Base-by-base conservation (phyloP, 1,140 invertebrate species). In the Diorhabda carinulata region DNA sequence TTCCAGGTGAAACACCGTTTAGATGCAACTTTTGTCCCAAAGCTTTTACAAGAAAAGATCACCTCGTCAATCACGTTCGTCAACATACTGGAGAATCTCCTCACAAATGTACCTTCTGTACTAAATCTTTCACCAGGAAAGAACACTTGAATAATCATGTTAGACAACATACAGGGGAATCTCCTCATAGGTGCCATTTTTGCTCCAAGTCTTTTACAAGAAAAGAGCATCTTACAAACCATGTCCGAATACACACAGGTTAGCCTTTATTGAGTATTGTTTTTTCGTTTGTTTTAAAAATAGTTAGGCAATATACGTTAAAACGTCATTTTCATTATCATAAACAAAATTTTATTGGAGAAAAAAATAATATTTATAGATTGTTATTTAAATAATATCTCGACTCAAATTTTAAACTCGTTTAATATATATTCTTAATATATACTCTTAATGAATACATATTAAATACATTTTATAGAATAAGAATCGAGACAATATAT, bases 141-240 rank as follows among this genome's bases (percentile, higher is more conserved):
- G 93, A 95, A 84, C 93, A 96, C 83, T 87, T 95, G 78, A 93
- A 92, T 82, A 93, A 95, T 83, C 94, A 96, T 82, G 90, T 95
- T 77, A 85, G 90, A 65, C 87, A 89, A 74, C 87, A 88, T 78
- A 88, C 87, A 7, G 90, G 92, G 72, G 92, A 94, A 81, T 91
- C 90, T 78, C 90, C 91, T 66, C 92, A 93, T 78, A 84, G 88
- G 75, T 95, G 93, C 81, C 86, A 89, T 72, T 91, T 90, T 76
- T 95, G 93, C 83, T 89, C 86, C 72, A 95, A 94, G 83, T 89
- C 88, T 67, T 95, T 95, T 81, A 92, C 91, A 42, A 86, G 92
- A 74, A 94, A 94, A 80, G 90, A 92, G 80, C 91, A 93, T 77
- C 82, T 93, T 68, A 90, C 89, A 71, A 90, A 92, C 78, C 91